Evolutionary conservation across 2,113 vertebrate genomes (phyloP).

Genomic region (Anoura caudifer): DNA sequence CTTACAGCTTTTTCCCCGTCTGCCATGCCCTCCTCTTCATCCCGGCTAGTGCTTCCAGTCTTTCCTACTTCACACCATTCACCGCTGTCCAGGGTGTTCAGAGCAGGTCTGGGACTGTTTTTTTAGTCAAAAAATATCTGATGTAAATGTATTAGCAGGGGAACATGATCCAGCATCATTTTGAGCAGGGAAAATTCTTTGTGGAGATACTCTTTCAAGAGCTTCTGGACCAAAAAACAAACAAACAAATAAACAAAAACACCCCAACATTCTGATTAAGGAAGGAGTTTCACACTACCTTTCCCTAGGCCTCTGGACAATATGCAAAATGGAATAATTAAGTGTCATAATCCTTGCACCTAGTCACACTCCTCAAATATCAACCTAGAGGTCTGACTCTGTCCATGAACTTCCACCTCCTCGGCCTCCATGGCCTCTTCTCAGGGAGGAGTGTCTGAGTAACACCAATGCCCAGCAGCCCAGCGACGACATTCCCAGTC

Average conservation of each 20-base stretch:
- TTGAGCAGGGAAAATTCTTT: neutral
- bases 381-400: neutral
- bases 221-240: neutral
- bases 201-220: neutral
- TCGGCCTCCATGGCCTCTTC: rapidly evolving
- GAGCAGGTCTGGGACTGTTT: neutral
- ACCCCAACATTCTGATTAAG: neutral
- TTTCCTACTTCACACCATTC: neutral
- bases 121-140: neutral
- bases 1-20: neutral
- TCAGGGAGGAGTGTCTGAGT: neutral
- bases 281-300: neutral
- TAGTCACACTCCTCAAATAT: neutral
- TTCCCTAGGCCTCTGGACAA: neutral
- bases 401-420: too few species aligned
- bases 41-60: neutral
- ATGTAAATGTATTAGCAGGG: neutral
- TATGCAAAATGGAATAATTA: neutral
- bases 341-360: neutral
- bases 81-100: neutral
- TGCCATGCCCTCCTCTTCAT: neutral
- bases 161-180: neutral
- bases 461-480: too few species aligned
- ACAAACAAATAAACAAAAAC: neutral
- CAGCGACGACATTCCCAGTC: too few species aligned